phyloP scores from a whole-genome alignment of 1,140 invertebrate species.

The Mycetomoellerius zeteki region DNA sequence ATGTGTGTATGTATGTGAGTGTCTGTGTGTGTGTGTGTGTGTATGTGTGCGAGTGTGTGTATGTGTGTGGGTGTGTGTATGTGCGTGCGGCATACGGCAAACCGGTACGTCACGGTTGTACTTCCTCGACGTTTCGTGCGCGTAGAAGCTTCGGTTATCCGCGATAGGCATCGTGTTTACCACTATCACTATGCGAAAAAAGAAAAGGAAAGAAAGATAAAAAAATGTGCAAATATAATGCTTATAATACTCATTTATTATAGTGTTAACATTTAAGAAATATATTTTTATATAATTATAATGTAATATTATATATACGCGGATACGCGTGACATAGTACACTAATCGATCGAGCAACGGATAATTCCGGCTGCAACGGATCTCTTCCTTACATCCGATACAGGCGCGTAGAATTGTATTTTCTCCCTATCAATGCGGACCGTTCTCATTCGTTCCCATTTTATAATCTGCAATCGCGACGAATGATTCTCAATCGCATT shows the following conservation, averaged over 20 bases:
- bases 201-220: constrained; percentile 31
- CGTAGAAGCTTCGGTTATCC: constrained; percentile 86
- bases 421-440: constrained; percentile 1
- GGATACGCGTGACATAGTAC: constrained; percentile 61
- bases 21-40: constrained; percentile 65
- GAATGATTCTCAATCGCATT: constrained; percentile 31
- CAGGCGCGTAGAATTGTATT: constrained; percentile 45
- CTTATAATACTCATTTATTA: constrained; percentile 87
- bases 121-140: constrained; percentile 79
- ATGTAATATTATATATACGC: constrained; percentile 79
- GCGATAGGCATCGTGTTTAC: constrained; percentile 86
- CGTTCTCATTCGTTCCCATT: constrained; percentile 28
- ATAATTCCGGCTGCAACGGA: constrained; percentile 62
- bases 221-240: constrained; percentile 80
- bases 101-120: constrained; percentile 77
- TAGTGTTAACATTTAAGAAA: constrained; percentile 87
- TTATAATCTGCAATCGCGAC: not conserved
- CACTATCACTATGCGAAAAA: constrained; percentile 60
- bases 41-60: constrained; percentile 60
- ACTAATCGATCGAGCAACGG: constrained; percentile 70
- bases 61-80: constrained; percentile 67
- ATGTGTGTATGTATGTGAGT: constrained; percentile 68
- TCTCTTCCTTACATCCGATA: constrained; percentile 69
- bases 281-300: constrained; percentile 88
- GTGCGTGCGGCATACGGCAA: constrained; percentile 63